These are phyloP conservation scores for Papilio dardanus DNA, from an alignment of 1,140 invertebrate species.

Conservation along the genomic window DNA sequence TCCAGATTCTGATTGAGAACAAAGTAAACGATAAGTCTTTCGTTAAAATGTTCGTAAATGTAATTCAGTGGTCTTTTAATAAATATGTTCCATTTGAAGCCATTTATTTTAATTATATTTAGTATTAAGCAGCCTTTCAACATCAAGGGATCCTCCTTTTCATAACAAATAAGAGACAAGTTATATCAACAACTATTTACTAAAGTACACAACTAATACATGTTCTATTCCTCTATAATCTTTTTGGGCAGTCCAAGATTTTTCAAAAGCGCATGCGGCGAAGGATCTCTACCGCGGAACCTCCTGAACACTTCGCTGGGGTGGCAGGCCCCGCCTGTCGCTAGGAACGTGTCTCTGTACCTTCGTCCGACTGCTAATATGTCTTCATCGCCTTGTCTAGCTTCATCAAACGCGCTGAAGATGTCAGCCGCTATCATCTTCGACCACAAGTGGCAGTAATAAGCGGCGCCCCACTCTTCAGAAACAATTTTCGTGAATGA, in stretches of 20 bases:
- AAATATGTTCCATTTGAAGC: neutral
- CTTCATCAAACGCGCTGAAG: conserved; percentile 92
- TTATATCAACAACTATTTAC: conserved; percentile 53
- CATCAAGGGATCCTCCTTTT: neutral
- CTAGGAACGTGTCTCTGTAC: conserved; percentile 94
- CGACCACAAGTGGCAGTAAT: conserved; percentile 91
- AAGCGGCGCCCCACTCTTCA: conserved; percentile 88
- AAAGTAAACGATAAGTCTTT: conserved; percentile 3
- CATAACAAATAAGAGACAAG: conserved; percentile 43
- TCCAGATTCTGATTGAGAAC: conserved; percentile 71
- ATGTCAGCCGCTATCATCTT: conserved; percentile 95
- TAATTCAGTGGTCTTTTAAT: neutral
- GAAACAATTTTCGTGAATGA: conserved; percentile 89
- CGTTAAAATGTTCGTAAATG: too few species aligned
- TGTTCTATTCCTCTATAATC: conserved; percentile 60
- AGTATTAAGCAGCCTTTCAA: too few species aligned
- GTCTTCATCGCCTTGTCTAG: conserved; percentile 80
- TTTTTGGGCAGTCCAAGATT: conserved; percentile 83
- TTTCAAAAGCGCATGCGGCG: conserved; percentile 90
- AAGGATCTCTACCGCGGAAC: conserved; percentile 96
- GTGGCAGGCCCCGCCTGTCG: conserved; percentile 90
- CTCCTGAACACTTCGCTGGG: conserved; percentile 93
- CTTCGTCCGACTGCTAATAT: conserved; percentile 84
- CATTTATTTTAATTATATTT: too few species aligned
- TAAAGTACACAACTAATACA: conserved; percentile 49